Conservation (phyloP, 2,113 vertebrate genomes). For the Cheirogaleus medius region DNA sequence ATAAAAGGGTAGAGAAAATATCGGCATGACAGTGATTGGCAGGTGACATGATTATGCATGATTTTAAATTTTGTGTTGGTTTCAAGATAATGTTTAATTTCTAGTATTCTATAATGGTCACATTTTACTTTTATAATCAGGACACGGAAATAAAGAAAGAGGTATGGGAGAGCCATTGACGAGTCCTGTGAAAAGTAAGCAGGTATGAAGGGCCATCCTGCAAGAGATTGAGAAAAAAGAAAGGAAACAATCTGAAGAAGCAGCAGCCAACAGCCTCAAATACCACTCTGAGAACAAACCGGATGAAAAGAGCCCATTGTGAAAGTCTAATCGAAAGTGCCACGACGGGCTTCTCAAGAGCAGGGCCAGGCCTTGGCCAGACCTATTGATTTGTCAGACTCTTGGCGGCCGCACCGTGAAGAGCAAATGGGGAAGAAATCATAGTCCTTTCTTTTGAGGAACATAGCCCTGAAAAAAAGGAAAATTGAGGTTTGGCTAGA, state of each 20-base stretch:
- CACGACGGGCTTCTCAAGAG: not conserved
- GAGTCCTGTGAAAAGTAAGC: not conserved
- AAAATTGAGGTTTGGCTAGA: not conserved
- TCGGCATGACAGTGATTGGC: not conserved
- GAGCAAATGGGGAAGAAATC: not conserved
- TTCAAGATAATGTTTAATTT: not conserved
- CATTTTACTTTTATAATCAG: not conserved
- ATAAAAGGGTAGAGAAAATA: not conserved
- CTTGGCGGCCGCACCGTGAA: not conserved
- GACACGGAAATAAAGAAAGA: not conserved
- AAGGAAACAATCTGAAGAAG: not conserved
- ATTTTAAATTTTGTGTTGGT: conserved; percentile 30
- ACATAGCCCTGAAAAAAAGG: not conserved
- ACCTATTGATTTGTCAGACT: not conserved
- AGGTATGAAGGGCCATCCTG: not conserved
- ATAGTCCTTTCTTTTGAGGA: not conserved
- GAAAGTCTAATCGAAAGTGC: not conserved
- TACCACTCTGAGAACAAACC: not conserved
- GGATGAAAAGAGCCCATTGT: not conserved
- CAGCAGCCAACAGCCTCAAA: not conserved
- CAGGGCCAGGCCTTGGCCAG: not conserved
- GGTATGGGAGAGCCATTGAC: not conserved
- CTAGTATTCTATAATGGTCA: not conserved
- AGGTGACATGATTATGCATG: not conserved
- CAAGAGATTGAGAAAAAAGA: not conserved